A percentile compares a stretch with the other conserved stretches of the same genome.
Evolutionary conservation across 2,888 invertebrate genomes (phyloP).

Genomic region (Aplocera efformata): DNA sequence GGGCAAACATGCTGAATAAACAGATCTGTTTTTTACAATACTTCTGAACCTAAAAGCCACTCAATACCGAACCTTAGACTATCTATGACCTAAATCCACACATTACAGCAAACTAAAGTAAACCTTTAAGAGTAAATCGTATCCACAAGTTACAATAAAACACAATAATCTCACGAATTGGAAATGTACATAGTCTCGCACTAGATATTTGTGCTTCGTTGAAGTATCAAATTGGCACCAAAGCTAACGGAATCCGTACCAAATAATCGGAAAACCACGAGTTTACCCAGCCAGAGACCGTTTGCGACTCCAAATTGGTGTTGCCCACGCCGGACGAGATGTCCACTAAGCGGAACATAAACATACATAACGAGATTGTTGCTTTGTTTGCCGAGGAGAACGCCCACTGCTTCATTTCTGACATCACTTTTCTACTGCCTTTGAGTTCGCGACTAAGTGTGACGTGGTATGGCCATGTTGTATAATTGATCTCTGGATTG

Average conservation of each 20-base stretch:
- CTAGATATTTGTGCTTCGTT: conserved; percentile 27
- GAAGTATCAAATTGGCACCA: conserved; percentile 40
- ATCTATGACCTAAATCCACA: conserved; percentile 20
- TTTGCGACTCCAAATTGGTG: conserved; percentile 51
- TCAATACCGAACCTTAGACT: conserved; percentile 17
- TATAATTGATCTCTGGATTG: too few species aligned
- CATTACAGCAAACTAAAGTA: conserved; percentile 1
- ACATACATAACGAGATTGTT: conserved; percentile 35
- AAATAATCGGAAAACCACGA: conserved; percentile 67
- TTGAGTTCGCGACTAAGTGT: conserved; percentile 20
- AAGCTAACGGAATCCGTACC: conserved; percentile 60
- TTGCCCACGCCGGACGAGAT: conserved; percentile 49
- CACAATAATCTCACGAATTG: conserved; percentile 19
- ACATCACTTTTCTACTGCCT: neutral
- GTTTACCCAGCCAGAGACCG: conserved; percentile 50
- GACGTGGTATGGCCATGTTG: too few species aligned
- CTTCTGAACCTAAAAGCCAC: conserved; percentile 19
- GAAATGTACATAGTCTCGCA: conserved; percentile 20
- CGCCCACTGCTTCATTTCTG: conserved; percentile 26
- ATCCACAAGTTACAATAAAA: conserved; percentile 7
- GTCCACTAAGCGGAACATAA: conserved; percentile 51
- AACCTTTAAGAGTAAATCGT: conserved; percentile 9
- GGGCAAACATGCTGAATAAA: conserved; percentile 55
- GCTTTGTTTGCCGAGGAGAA: neutral
- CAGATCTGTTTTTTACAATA: conserved; percentile 22